Conservation (phyloP, 2,797 vertebrate species). For the Zenarchopterus dispar region DNA sequence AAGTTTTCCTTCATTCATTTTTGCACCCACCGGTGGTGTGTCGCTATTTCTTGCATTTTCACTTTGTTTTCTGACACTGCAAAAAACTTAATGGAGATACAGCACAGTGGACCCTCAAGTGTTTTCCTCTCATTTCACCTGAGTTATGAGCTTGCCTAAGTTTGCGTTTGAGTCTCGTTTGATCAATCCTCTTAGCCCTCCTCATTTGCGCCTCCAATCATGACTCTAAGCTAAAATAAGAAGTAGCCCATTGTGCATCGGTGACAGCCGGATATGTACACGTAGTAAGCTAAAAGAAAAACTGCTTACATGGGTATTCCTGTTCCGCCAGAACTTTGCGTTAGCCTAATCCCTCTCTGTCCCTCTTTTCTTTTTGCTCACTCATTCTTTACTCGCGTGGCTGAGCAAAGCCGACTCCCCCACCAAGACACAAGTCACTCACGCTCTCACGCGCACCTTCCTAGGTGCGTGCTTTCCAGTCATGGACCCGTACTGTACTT, state of each 20-base stretch:
- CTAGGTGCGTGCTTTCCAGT: conserved; percentile 25
- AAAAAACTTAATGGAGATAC: not conserved
- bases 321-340: conserved; percentile 72
- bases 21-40: not conserved
- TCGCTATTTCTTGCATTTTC: conserved; percentile 9
- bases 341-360: conserved; percentile 75
- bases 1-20: conserved; percentile 19
- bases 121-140: conserved; percentile 16
- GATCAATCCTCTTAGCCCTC: conserved; percentile 40
- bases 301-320: conserved; percentile 76
- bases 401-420: conserved; percentile 47
- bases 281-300: conserved; percentile 61
- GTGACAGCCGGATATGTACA: conserved; percentile 77
- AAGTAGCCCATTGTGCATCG: conserved; percentile 50
- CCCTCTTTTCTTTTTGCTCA: conserved; percentile 56
- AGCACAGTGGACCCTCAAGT: not conserved
- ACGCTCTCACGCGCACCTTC: conserved; percentile 19
- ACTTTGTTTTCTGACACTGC: not conserved
- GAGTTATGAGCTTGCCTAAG: conserved; percentile 17
- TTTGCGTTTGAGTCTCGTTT: conserved; percentile 29
- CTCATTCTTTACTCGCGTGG: conserved; percentile 62
- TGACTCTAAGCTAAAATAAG: conserved; percentile 54
- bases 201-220: conserved; percentile 30
- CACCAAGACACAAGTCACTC: not conserved
- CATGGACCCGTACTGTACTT: conserved; percentile 46